phyloP scores from a whole-genome alignment of 2,113 vertebrate genomes.

The Mola mola region DNA sequence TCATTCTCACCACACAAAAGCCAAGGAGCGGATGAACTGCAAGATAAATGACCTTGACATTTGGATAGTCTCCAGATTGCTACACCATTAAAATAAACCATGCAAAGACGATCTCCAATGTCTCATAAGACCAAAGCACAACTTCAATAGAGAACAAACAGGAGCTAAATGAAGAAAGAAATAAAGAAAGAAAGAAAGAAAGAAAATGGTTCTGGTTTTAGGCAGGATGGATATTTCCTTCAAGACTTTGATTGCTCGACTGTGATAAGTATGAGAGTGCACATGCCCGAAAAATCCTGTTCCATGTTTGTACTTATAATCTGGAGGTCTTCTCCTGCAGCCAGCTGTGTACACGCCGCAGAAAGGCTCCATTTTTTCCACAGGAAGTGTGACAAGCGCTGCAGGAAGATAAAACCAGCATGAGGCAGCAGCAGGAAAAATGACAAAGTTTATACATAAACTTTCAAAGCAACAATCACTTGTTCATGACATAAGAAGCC shows the following conservation, averaged over 20 bases:
- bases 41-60: constrained; percentile 79
- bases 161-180: constrained; percentile 18
- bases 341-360: constrained; percentile 78
- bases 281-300: constrained; percentile 57
- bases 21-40: constrained; percentile 72
- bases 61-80: constrained; percentile 73
- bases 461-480: constrained; percentile 1
- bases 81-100: constrained; percentile 75
- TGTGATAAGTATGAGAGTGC: constrained; percentile 61
- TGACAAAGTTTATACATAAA: constrained; percentile 33
- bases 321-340: constrained; percentile 65
- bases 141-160: constrained; percentile 60
- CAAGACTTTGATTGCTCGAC: constrained; percentile 68
- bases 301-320: constrained; percentile 71
- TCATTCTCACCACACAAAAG: constrained; percentile 74
- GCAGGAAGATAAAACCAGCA: constrained; percentile 59
- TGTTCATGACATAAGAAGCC: neutral
- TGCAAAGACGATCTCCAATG: constrained; percentile 65
- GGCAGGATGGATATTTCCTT: constrained; percentile 63
- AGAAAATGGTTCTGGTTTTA: constrained; percentile 35
- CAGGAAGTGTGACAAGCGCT: constrained; percentile 72
- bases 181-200: neutral
- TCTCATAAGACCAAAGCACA: constrained; percentile 58
- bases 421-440: constrained; percentile 52
- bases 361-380: constrained; percentile 67